These are phyloP conservation scores for Malthinus flaveolus DNA, from an alignment of 2,888 invertebrate species.

Conservation along the genomic window DNA sequence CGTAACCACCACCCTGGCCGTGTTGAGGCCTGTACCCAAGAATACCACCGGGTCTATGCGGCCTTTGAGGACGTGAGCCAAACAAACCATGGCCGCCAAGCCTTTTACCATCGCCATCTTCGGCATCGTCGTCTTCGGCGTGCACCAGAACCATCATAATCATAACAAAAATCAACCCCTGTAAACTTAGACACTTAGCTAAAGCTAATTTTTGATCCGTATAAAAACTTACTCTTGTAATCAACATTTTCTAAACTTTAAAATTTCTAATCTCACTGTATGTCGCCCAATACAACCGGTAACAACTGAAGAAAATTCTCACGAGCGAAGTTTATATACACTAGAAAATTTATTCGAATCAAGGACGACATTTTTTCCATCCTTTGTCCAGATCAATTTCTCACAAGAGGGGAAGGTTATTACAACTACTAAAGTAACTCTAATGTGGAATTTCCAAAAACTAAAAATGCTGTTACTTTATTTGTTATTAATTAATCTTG, in stretches of 20 bases:
- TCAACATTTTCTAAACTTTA: too few relatives aligned
- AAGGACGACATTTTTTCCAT: slow-evolving; percentile 1
- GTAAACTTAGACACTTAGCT: too few relatives aligned
- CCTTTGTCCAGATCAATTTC: slow-evolving; percentile 6
- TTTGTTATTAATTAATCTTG: slow-evolving; percentile 1
- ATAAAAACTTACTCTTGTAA: too few relatives aligned
- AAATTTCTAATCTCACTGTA: too few relatives aligned
- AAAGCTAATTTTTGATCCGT: too few relatives aligned
- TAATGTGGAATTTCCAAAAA: slow-evolving; percentile 4
- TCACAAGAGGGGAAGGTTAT: slow-evolving; percentile 6
- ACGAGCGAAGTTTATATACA: slow-evolving; percentile 6
- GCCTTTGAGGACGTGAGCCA: background rate
- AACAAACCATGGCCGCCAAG: background rate
- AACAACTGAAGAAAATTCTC: too few relatives aligned
- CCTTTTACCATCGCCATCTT: background rate
- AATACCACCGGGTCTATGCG: too few relatives aligned
- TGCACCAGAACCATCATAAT: background rate
- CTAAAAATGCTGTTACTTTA: background rate
- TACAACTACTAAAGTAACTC: too few relatives aligned
- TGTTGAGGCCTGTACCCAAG: too few relatives aligned
- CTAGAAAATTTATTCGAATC: background rate
- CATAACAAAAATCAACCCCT: too few relatives aligned
- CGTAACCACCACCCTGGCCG: background rate
- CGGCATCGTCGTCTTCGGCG: background rate
- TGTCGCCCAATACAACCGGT: too few relatives aligned